These are phyloP conservation scores for Hiodon tergisus DNA, from an alignment of 2,113 vertebrate species.

Conservation along the genomic window DNA sequence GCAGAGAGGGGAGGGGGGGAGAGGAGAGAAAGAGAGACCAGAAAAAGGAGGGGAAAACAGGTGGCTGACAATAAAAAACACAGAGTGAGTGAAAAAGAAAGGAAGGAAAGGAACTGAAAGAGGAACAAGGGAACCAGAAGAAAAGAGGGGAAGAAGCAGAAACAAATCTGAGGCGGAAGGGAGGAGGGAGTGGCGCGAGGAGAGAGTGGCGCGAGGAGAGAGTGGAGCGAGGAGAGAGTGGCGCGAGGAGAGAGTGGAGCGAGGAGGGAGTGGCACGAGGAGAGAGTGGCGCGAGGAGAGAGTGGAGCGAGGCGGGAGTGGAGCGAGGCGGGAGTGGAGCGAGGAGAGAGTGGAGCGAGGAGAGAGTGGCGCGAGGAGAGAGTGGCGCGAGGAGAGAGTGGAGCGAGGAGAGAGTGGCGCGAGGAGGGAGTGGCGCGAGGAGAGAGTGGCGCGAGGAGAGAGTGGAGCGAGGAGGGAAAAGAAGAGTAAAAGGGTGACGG, in stretches of 20 bases:
- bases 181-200: not conserved
- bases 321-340: not conserved
- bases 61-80: no score
- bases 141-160: not conserved
- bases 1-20: constrained; percentile 11
- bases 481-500: no score
- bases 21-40: constrained; percentile 1
- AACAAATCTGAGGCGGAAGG: not conserved
- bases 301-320: not conserved
- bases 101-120: not conserved
- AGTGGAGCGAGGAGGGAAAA: not conserved
- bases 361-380: not conserved
- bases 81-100: not conserved
- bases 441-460: not conserved
- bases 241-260: no score
- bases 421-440: not conserved
- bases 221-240: not conserved
- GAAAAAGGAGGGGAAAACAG: not conserved
- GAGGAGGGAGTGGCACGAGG: not conserved
- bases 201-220: not conserved
- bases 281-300: not conserved
- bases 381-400: not conserved
- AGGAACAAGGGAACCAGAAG: not conserved
- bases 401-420: no score
- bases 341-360: not conserved